These are phyloP conservation scores for Epinephelus moara DNA, from an alignment of 2,113 vertebrate species.

Conservation along the genomic window DNA sequence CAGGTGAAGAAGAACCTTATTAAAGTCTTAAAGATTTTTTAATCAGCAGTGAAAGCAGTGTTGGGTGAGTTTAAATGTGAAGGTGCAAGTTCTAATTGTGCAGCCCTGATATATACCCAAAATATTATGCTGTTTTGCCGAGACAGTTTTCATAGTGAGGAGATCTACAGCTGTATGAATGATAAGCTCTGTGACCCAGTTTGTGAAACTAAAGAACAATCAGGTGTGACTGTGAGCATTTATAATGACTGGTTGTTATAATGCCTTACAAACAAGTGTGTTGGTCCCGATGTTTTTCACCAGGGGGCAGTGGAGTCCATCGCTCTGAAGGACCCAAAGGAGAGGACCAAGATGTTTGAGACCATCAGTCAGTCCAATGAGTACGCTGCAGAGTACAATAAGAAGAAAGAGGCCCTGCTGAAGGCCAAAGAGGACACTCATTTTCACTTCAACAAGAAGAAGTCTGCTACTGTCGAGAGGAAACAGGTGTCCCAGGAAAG, in stretches of 20 bases:
- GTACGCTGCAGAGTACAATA: constrained; percentile 87
- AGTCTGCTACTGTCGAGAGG: constrained; percentile 86
- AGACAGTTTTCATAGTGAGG: neutral
- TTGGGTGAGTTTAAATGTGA: too few relatives aligned
- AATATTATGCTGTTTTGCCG: too few relatives aligned
- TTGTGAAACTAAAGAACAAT: neutral
- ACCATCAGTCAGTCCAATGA: constrained; percentile 90
- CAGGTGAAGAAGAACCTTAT: too few relatives aligned
- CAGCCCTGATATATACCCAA: too few relatives aligned
- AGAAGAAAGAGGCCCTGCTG: constrained; percentile 86
- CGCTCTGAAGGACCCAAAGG: constrained; percentile 92
- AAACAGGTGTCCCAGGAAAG: constrained; percentile 91
- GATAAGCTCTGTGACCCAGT: neutral
- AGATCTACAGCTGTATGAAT: too few relatives aligned
- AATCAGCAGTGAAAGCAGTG: too few relatives aligned
- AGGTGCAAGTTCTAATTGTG: too few relatives aligned
- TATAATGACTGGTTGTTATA: neutral
- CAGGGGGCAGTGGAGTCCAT: constrained; percentile 96
- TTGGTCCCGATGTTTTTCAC: constrained; percentile 1
- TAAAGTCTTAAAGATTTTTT: too few relatives aligned
- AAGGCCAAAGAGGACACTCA: constrained; percentile 92
- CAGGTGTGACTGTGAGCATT: neutral
- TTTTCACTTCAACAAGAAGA: constrained; percentile 94
- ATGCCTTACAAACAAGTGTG: neutral
- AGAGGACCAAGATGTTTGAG: constrained; percentile 94